Conservation (phyloP, 2,888 invertebrate genomes). For the Eremobia ochroleuca region DNA sequence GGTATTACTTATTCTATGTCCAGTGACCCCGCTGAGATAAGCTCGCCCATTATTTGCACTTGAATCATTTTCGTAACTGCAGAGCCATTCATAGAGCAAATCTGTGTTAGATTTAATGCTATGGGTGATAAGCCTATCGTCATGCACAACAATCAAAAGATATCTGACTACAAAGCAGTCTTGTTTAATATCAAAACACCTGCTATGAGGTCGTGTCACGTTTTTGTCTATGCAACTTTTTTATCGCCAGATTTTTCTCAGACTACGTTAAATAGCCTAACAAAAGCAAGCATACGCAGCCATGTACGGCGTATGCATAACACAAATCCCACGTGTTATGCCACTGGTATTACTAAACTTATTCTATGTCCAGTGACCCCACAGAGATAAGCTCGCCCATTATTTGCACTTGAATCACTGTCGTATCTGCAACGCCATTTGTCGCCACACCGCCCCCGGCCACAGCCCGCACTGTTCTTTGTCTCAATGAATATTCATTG, state of each 20-base stretch:
- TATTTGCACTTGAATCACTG: slow-evolving; percentile 83
- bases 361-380: slow-evolving; percentile 71
- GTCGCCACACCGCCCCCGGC: slow-evolving; percentile 68
- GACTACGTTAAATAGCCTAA: slow-evolving; percentile 1
- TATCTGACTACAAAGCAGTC: background rate
- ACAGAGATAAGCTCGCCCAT: slow-evolving; percentile 76
- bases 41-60: slow-evolving; percentile 80
- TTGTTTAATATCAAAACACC: background rate
- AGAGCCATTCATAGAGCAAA: slow-evolving; percentile 73
- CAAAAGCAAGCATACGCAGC: background rate
- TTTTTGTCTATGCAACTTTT: background rate
- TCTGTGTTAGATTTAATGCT: slow-evolving; percentile 6
- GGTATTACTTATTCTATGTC: slow-evolving; percentile 66
- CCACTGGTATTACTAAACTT: slow-evolving; percentile 63
- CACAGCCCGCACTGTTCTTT: slow-evolving; percentile 69
- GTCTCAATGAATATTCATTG: slow-evolving; percentile 80
- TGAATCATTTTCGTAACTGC: slow-evolving; percentile 78
- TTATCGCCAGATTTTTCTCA: background rate
- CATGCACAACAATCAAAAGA: background rate
- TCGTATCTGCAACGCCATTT: slow-evolving; percentile 78
- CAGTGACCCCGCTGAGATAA: slow-evolving; percentile 73
- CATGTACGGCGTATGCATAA: slow-evolving; percentile 40
- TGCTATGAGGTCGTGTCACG: background rate
- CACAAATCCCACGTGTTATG: slow-evolving; percentile 51
- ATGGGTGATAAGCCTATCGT: background rate